phyloP scores from a whole-genome alignment of 2,113 vertebrate species.

The Bufo gargarizans region DNA sequence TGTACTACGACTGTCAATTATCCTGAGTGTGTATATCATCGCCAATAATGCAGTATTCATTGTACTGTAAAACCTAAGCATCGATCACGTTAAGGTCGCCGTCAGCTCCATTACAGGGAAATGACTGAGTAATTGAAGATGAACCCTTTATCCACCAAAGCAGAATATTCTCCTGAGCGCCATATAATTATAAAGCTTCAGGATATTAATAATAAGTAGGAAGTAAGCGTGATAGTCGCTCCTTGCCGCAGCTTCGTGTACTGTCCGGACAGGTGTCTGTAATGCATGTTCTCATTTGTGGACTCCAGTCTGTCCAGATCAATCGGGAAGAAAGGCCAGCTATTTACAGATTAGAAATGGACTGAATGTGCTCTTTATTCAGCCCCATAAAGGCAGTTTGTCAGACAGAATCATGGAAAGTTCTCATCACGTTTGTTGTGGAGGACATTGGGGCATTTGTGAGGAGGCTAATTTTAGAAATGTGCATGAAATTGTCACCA shows the following conservation, averaged over 20 bases:
- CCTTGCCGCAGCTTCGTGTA: not conserved
- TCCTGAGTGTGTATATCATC: not conserved
- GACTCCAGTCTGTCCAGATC: constrained; percentile 45
- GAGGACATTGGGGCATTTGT: constrained; percentile 35
- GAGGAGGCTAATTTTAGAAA: constrained; percentile 45
- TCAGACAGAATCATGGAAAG: constrained; percentile 42
- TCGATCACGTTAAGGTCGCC: not conserved
- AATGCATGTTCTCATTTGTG: not conserved
- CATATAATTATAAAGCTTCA: not conserved
- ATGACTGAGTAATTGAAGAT: not conserved
- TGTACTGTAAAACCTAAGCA: not conserved
- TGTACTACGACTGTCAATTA: not conserved
- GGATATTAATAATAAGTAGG: constrained; percentile 9
- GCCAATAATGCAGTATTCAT: not conserved
- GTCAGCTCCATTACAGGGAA: not conserved
- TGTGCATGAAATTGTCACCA: not conserved
- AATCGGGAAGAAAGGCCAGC: constrained; percentile 21
- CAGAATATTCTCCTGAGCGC: not conserved
- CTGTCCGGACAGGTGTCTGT: constrained; percentile 18
- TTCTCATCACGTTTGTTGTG: constrained; percentile 36
- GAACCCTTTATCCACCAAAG: not conserved
- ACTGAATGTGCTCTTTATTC: constrained; percentile 43
- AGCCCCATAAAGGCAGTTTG: constrained; percentile 31
- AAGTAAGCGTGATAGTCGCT: not conserved
- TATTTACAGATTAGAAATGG: constrained; percentile 24